A percentile compares a stretch with the other conserved stretches of the same genome.
phyloP scores from a whole-genome alignment of 1,140 invertebrate species.

The Ips typographus region DNA sequence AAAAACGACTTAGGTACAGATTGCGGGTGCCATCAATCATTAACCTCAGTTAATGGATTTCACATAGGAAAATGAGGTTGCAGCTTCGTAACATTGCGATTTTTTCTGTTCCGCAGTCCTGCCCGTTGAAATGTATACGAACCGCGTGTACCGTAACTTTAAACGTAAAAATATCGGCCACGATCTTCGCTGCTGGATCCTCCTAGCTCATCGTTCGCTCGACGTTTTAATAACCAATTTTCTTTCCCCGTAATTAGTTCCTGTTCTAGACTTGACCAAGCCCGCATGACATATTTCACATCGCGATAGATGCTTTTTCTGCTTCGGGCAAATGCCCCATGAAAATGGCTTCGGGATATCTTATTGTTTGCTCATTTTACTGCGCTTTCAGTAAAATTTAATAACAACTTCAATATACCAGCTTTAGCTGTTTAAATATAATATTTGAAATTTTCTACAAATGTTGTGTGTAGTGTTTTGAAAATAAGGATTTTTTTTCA shows the following conservation, averaged over 20 bases:
- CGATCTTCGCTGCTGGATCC: constrained; percentile 23
- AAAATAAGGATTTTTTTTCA: too few relatives aligned
- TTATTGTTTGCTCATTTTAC: too few relatives aligned
- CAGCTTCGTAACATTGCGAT: background rate
- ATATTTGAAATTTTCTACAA: too few relatives aligned
- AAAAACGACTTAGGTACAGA: too few relatives aligned
- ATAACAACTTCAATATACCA: too few relatives aligned
- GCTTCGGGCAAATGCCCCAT: too few relatives aligned
- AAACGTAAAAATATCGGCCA: constrained; percentile 8
- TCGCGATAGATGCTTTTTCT: background rate
- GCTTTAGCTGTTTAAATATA: too few relatives aligned
- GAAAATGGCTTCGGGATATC: too few relatives aligned
- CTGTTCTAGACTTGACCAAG: constrained; percentile 12
- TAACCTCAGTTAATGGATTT: constrained; percentile 11
- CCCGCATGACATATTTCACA: constrained; percentile 13
- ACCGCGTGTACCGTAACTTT: constrained; percentile 15
- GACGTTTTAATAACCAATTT: constrained; percentile 27
- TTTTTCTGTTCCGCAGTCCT: background rate
- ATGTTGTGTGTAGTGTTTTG: too few relatives aligned
- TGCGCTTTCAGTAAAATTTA: too few relatives aligned
- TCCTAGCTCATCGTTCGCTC: constrained; percentile 21
- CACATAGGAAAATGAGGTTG: constrained; percentile 11
- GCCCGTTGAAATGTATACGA: constrained; percentile 9
- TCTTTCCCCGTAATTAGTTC: constrained; percentile 20
- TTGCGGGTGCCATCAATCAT: background rate